Percentiles rank a stretch among this genome's conserved stretches.
Conservation (phyloP, 1,140 invertebrate genomes). For the Hylaeus volcanicus region DNA sequence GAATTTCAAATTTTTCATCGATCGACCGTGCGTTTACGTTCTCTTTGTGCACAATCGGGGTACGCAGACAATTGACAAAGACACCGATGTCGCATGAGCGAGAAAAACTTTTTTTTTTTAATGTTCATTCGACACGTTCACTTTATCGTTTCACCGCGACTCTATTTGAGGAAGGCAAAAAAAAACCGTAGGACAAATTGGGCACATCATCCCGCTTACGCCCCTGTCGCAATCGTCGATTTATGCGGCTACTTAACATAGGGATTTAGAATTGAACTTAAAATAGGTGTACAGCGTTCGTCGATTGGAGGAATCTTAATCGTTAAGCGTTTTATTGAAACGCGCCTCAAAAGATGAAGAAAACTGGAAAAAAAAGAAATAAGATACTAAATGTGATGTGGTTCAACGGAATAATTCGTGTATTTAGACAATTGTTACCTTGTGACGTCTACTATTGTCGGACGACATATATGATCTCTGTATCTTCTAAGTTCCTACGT, state of each 20-base stretch:
- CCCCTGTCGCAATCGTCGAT: slow-evolving; percentile 21
- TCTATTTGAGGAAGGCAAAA: neutral
- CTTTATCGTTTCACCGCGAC: neutral
- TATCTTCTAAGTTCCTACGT: slow-evolving; percentile 55
- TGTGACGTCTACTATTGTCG: neutral
- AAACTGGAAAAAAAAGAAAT: neutral
- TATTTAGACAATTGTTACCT: slow-evolving; percentile 7
- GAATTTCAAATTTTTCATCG: neutral
- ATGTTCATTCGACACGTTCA: neutral
- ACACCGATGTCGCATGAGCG: neutral
- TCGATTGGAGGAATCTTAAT: slow-evolving; percentile 1
- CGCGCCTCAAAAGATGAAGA: neutral
- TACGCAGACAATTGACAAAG: neutral
- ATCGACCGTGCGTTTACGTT: neutral
- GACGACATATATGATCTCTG: slow-evolving; percentile 15
- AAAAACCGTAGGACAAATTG: neutral
- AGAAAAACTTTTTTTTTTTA: neutral
- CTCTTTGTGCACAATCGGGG: neutral
- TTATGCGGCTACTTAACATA: slow-evolving; percentile 51
- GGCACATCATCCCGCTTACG: slow-evolving; percentile 20
- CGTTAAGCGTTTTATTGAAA: slow-evolving; percentile 31
- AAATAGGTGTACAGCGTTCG: slow-evolving; percentile 12
- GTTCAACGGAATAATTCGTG: neutral
- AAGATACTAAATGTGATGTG: slow-evolving; percentile 24
- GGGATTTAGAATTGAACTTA: slow-evolving; percentile 47